phyloP scores from a whole-genome alignment of 2,797 vertebrate species.

The Todus mexicanus region DNA sequence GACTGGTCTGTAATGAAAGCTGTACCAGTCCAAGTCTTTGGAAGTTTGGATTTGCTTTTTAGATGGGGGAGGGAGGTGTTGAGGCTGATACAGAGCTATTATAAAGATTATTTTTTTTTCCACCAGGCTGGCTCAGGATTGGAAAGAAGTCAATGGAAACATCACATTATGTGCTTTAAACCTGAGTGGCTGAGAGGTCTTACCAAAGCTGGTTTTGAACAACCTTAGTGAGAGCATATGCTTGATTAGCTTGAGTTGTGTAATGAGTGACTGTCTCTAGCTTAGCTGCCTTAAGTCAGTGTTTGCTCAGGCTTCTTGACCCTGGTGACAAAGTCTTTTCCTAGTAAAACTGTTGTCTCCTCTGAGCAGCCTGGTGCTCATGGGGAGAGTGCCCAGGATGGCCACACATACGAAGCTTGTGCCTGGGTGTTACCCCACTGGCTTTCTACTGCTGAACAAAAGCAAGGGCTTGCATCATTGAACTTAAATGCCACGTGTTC shows the following conservation, averaged over 20 bases:
- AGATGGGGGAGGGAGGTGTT: neutral
- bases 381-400: neutral
- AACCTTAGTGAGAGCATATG: neutral
- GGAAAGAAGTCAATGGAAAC: neutral
- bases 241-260: neutral
- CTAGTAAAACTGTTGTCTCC: neutral
- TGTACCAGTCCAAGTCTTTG: neutral
- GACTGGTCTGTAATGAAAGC: neutral
- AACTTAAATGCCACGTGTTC: neutral
- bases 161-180: neutral
- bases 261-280: neutral
- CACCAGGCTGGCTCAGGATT: neutral
- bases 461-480: neutral
- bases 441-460: neutral
- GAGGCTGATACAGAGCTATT: neutral
- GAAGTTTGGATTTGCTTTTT: neutral
- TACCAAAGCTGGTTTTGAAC: neutral
- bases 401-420: rapidly evolving
- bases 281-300: neutral
- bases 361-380: neutral
- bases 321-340: neutral
- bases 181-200: neutral
- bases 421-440: neutral
- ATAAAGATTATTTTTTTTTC: neutral
- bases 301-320: neutral